phyloP scores from a whole-genome alignment of 2,113 vertebrate species.

The Proteles cristata region DNA sequence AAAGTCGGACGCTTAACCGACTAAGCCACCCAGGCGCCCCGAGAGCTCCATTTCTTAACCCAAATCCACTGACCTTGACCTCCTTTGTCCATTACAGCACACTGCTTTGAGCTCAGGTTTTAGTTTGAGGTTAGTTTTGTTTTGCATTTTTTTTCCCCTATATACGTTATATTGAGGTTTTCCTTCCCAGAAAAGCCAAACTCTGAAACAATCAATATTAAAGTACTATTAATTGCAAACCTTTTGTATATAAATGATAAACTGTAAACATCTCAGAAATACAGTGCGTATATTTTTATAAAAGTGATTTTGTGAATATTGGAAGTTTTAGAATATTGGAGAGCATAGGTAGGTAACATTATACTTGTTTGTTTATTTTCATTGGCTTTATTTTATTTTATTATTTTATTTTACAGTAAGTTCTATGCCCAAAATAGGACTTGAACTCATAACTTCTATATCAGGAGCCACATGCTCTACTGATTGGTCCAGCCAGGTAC shows the following conservation, averaged over 20 bases:
- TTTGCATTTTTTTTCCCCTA: neutral
- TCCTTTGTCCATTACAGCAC: neutral
- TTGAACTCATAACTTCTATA: neutral
- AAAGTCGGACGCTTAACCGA: no score
- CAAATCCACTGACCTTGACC: neutral
- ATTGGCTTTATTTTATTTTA: neutral
- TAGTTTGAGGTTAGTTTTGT: neutral
- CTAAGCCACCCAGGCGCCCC: no score
- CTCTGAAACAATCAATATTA: neutral
- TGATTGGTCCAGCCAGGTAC: neutral
- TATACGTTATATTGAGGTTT: neutral
- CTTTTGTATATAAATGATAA: conserved; percentile 5
- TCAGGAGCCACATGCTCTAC: neutral
- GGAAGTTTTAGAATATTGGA: neutral
- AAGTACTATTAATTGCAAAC: conserved; percentile 9
- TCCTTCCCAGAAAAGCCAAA: neutral
- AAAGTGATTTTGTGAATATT: neutral
- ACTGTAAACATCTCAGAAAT: neutral
- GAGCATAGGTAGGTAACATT: neutral
- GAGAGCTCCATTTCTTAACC: neutral
- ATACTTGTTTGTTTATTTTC: neutral
- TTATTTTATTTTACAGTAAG: neutral
- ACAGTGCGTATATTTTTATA: neutral
- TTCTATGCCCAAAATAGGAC: neutral
- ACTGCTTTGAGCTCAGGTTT: neutral